Percentiles rank a stretch among this genome's conserved stretches.
Evolutionary conservation across 2,113 vertebrate genomes (phyloP).

Genomic region (Cathartes aura): DNA sequence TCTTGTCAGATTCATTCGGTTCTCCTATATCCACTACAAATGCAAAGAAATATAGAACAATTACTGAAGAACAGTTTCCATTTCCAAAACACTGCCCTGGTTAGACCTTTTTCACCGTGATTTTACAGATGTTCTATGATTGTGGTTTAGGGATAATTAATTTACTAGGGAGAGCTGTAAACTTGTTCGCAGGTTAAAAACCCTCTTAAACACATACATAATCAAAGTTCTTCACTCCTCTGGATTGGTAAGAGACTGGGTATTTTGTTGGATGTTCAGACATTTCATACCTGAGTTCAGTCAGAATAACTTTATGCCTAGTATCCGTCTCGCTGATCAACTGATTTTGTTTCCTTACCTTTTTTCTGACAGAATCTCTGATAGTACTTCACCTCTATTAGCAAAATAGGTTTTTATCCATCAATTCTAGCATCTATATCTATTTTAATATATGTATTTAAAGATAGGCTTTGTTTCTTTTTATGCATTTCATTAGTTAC

Average conservation of each 20-base stretch:
- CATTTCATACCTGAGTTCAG: neutral
- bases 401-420: neutral
- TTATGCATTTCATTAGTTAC: neutral
- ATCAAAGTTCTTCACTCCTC: neutral
- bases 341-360: rapidly evolving
- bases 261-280: neutral
- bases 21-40: neutral
- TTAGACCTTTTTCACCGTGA: neutral
- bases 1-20: neutral
- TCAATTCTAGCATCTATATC: neutral
- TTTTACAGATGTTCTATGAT: neutral
- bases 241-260: neutral
- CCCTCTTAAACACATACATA: neutral
- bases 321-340: rapidly evolving
- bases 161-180: neutral
- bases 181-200: neutral
- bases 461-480: neutral
- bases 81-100: neutral
- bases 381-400: neutral
- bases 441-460: neutral
- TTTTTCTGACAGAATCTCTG: neutral
- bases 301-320: neutral
- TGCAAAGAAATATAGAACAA: neutral
- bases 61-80: neutral
- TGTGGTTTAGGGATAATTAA: neutral